Conservation (phyloP, 2,113 vertebrate genomes). For the Notechis scutatus region DNA sequence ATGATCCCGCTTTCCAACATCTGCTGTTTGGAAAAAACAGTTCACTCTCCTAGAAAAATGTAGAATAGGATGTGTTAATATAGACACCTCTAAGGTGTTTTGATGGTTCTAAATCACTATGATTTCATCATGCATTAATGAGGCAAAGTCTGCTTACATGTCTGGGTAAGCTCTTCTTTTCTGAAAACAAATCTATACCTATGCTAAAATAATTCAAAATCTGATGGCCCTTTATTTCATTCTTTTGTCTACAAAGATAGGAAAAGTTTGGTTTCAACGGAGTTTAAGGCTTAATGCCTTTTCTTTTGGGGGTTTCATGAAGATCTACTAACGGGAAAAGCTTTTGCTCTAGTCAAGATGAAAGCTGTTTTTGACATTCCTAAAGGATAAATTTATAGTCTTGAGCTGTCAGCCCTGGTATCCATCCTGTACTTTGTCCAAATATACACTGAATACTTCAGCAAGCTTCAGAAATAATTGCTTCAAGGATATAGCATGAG, state of each 20-base stretch:
- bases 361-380: slow-evolving; percentile 11
- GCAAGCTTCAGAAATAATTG: slow-evolving; percentile 4
- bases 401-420: neutral
- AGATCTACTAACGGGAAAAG: neutral
- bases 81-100: neutral
- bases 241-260: neutral
- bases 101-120: neutral
- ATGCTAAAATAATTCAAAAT: neutral
- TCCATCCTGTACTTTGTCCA: slow-evolving; percentile 12
- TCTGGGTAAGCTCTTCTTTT: neutral
- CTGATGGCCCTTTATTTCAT: neutral
- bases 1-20: neutral
- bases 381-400: neutral
- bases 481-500: neutral
- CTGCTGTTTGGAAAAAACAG: neutral
- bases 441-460: slow-evolving; percentile 3
- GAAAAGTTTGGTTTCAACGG: neutral
- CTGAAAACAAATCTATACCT: neutral
- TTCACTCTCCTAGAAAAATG: neutral
- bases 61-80: neutral
- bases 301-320: neutral
- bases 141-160: neutral
- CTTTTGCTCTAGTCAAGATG: neutral
- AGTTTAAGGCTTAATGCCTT: neutral
- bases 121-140: neutral